These are phyloP conservation scores for Ispidina picta DNA, from an alignment of 2,797 vertebrate genomes.

Conservation along the genomic window DNA sequence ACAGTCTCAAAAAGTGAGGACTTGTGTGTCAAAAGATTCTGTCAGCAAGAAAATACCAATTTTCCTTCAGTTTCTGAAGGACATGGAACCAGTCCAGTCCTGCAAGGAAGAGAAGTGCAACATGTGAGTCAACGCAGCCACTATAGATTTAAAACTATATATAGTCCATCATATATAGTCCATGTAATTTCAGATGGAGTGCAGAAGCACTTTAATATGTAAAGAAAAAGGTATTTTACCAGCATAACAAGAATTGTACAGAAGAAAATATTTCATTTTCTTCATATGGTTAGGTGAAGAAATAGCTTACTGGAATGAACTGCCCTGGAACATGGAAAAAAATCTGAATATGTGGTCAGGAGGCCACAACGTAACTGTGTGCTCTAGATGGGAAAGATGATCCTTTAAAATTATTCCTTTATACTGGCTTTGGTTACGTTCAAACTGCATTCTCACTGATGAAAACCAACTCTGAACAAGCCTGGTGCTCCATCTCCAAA, in stretches of 20 bases:
- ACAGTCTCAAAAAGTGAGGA: not conserved
- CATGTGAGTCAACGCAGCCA: not conserved
- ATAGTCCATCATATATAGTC: not conserved
- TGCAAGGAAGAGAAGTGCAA: not conserved
- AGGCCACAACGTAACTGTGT: conserved; percentile 13
- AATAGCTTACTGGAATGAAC: not conserved
- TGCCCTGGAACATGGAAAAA: conserved; percentile 22
- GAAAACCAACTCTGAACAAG: not conserved
- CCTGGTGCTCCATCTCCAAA: not conserved
- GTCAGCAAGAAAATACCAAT: conserved; percentile 16
- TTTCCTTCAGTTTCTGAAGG: conserved; percentile 16
- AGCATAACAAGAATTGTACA: not conserved
- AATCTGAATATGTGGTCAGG: not conserved
- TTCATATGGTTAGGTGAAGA: not conserved
- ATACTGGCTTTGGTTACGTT: not conserved
- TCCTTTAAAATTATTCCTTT: conserved; percentile 1
- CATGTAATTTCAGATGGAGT: not conserved
- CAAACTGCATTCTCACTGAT: not conserved
- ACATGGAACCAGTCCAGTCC: not conserved
- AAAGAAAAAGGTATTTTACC: not conserved
- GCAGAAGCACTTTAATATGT: not conserved
- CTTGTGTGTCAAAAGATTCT: conserved; percentile 30
- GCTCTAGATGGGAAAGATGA: not conserved
- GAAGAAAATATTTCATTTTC: not conserved
- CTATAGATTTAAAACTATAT: not conserved